phyloP scores from a whole-genome alignment of 2,113 vertebrate species.

The Poeciliopsis occidentalis region DNA sequence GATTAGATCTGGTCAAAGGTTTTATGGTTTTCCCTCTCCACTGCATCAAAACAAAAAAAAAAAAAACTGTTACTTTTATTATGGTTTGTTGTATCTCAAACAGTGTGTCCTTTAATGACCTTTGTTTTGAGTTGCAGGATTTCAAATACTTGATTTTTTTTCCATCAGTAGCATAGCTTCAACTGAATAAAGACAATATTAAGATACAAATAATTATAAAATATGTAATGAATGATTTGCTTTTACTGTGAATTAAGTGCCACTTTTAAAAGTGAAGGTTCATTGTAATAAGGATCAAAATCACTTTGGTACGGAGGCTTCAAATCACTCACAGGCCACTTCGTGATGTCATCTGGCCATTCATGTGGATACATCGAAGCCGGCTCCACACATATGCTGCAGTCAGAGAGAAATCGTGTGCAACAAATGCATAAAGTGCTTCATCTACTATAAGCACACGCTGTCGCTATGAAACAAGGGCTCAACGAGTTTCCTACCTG shows the following conservation, averaged over 20 bases:
- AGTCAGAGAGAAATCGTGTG: not conserved
- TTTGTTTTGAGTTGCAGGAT: not conserved
- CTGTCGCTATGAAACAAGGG: not conserved
- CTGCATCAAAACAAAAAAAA: not conserved
- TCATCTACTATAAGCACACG: not conserved
- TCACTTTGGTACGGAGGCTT: not conserved
- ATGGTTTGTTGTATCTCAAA: not conserved
- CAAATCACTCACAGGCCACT: slow-evolving; percentile 90
- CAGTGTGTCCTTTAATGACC: not conserved
- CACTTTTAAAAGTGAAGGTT: not conserved
- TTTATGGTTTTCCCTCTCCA: not conserved
- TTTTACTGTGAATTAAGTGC: not conserved
- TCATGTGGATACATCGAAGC: slow-evolving; percentile 93
- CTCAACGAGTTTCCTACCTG: slow-evolving; percentile 77
- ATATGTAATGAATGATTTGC: not conserved
- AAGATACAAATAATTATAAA: not conserved
- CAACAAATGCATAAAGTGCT: not conserved
- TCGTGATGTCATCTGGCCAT: slow-evolving; percentile 98
- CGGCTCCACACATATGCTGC: slow-evolving; percentile 94
- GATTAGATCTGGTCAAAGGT: not conserved
- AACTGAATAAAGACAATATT: not conserved
- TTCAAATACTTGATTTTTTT: not conserved
- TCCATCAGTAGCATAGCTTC: not conserved
- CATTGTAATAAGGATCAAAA: not conserved
- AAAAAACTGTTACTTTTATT: no score